Evolutionary conservation across 1,140 invertebrate genomes (phyloP), one percentile per base, ranked within the genome.

Genomic region (fruit fly (Drosophila melanogaster)): DNA sequence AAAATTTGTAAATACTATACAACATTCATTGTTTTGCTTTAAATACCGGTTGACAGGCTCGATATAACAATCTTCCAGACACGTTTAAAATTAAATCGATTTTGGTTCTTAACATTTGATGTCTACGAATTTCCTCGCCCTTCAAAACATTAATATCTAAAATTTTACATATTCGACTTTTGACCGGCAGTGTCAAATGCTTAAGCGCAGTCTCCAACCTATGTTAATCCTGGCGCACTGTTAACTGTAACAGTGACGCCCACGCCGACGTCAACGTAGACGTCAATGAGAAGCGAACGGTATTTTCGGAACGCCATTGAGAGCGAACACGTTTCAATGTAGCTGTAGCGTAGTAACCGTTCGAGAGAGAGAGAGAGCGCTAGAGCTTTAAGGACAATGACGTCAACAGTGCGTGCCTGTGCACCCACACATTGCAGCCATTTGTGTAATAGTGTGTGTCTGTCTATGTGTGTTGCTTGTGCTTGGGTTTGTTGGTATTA

Each of bases 291-390:
- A 35, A n/a, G 4, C 15, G 49, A 51, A 51, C 30, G 49, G 10
- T 50, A 51, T 24, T 35, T 35, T 17, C 3, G 19, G n/a, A 17
- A n/a, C 64, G 58, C 62, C 8, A 30, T 30, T 30, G 26, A 33
- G 6, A 41, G n/a, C 26, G 38, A 53, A 19, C 15, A 2, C 6
- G 35, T 64, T 56, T 40, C 37, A 41, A 47, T 71, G 47, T 59
- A 65, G 55, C 77, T 76, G 79, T 67, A 90, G 74, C 86, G 75
- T 87, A 87, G 84, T 87, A 87, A 87, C 84, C 72, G 65, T 59
- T 26, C 44, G 43, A 58, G 24, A 24, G 59, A 58, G 59, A 58
- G 19, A 22, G 19, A 2, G 55, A 59, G 57, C 22, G 46, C 61
- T 12, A 55, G 61, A 90, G 86, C 86, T 85, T 67, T 83, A 44